Evolutionary conservation across 2,113 vertebrate species (phyloP), one percentile per base, ranked within the genome.

Genomic region (Lasiurus borealis): DNA sequence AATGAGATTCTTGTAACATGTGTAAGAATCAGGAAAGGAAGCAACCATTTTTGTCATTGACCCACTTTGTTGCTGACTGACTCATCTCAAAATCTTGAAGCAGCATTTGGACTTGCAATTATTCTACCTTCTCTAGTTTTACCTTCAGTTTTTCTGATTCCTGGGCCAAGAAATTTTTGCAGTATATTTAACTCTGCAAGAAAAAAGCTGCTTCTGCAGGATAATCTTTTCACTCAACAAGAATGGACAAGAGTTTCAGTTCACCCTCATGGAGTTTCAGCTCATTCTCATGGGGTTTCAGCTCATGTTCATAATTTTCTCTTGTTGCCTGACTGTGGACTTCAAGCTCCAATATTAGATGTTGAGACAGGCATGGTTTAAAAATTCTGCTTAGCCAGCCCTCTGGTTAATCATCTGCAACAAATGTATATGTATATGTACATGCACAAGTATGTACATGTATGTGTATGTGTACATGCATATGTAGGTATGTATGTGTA

Each of bases 131-230:
- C n/a, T 69, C 54, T 59, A 15, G 23, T 59, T 62, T 86, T 29
- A 73, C 34, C n/a, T 92, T 73, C 31, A 59, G n/a, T 31, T 89
- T 77, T 91, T 86, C 25, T 69, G 40, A 69, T 34, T 90, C 62
- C 7, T 57, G 16, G 8, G 14, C 23, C n/a, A 72, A 16, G 3
- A 40, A 40, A 40, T 40, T 40, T 40, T 40, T 40, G 40, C 40
- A 23, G 6, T 75, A 3, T 75, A 5, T 29, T 86, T 86, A 73
- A 21, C 10, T 82, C 73, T 59, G 13, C 34, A 59, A 2, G 59
- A 80, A 92, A 1, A 72, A 59, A 62, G 19, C 57, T 82, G 2
- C 15, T 46, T 48, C 29, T 85, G 14, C 36, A 48, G 18, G 23
- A 34, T 52, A 54, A 3, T 0, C 8, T 91, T 92, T 66, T 36